A percentile compares a stretch with the other conserved stretches of the same genome.
Evolutionary conservation across 1,140 invertebrate genomes (phyloP).

Genomic region (Ectropis grisescens): DNA sequence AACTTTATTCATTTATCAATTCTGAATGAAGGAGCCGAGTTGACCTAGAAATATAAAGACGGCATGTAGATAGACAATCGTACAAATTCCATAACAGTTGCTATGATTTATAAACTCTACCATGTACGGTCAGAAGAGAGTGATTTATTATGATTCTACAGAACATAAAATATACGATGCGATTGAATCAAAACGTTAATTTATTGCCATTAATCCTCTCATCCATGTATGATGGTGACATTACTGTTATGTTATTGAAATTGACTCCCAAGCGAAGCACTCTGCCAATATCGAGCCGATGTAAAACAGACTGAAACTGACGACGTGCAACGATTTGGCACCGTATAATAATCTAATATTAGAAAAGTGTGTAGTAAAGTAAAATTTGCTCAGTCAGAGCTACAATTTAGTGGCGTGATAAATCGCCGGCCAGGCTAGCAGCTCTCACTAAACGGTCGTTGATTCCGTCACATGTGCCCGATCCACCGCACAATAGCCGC

Average conservation of each 20-base stretch:
- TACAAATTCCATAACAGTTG: no score
- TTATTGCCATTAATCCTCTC: no score
- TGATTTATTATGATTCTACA: constrained; percentile 27
- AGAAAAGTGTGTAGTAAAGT: constrained; percentile 24
- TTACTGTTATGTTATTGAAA: no score
- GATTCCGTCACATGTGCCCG: constrained; percentile 16
- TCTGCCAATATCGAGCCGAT: no score
- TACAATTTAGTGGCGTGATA: constrained; percentile 19
- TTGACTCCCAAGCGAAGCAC: no score
- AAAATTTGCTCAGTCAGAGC: constrained; percentile 14
- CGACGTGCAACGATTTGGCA: constrained; percentile 30
- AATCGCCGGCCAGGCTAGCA: no score
- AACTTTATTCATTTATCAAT: no score
- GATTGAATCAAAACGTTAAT: background rate
- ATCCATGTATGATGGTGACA: no score
- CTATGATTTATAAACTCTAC: constrained; percentile 24
- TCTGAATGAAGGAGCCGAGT: no score
- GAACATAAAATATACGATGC: constrained; percentile 18
- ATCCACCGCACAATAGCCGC: constrained; percentile 10
- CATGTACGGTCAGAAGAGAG: constrained; percentile 20
- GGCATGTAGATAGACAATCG: no score
- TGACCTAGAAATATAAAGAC: no score
- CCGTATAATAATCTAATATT: constrained; percentile 26
- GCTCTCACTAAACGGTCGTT: constrained; percentile 26
- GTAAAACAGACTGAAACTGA: no score